A percentile compares a stretch with the other conserved stretches of the same genome.
phyloP scores from a whole-genome alignment of 1,140 invertebrate genomes.

The Drosophila mojavensis region DNA sequence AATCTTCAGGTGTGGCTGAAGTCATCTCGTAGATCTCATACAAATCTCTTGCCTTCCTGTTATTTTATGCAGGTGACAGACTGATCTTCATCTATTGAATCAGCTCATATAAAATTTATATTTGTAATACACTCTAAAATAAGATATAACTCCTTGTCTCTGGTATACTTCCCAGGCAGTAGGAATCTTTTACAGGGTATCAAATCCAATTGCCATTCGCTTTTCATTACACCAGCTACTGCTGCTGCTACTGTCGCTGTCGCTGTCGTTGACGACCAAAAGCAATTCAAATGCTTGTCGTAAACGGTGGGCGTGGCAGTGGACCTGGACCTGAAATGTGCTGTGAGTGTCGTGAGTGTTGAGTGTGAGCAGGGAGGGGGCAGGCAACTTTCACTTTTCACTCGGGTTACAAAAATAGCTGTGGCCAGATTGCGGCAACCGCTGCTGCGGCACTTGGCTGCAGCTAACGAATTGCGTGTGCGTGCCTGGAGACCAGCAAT shows the following conservation, averaged over 20 bases:
- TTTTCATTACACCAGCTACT: slow-evolving; percentile 7
- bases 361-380: background rate
- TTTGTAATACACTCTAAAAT: background rate
- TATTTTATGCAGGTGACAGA: no score
- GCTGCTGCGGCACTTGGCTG: slow-evolving; percentile 22
- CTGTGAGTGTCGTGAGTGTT: slow-evolving; percentile 20
- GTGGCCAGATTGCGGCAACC: slow-evolving; percentile 16
- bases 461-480: slow-evolving; percentile 44
- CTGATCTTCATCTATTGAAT: no score
- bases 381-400: slow-evolving; percentile 73
- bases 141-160: background rate
- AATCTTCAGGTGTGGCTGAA: no score
- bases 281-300: slow-evolving; percentile 48
- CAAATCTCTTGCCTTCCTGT: no score
- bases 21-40: no score
- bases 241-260: background rate
- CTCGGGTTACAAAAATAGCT: slow-evolving; percentile 47
- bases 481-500: slow-evolving; percentile 27
- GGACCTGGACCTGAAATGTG: slow-evolving; percentile 13
- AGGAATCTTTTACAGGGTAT: slow-evolving; percentile 2
- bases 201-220: slow-evolving; percentile 5
- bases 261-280: background rate
- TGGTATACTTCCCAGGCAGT: background rate
- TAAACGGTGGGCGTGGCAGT: slow-evolving; percentile 65
- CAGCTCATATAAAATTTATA: no score